Conservation (phyloP, 2,113 vertebrate species). For the Ancistrus triradiatus region DNA sequence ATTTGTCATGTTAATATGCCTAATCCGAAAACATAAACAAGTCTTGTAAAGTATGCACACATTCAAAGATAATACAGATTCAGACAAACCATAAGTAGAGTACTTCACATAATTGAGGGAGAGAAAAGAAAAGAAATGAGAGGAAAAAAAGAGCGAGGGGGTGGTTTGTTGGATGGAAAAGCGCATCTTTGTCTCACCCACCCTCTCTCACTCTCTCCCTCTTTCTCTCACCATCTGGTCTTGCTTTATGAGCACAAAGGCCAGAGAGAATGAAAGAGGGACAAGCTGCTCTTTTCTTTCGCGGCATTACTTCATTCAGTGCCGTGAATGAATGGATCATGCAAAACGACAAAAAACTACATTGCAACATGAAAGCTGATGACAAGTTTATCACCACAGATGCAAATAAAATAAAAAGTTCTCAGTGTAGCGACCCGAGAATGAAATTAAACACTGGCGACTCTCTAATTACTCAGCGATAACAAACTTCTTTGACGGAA, state of each 20-base stretch:
- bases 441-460: not conserved
- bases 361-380: constrained; percentile 30
- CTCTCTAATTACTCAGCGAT: not conserved
- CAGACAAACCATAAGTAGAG: constrained; percentile 24
- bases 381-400: constrained; percentile 28
- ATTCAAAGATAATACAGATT: constrained; percentile 33
- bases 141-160: not conserved
- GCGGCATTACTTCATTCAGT: constrained; percentile 36
- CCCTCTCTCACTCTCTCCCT: constrained; percentile 22
- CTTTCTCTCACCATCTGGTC: constrained; percentile 41
- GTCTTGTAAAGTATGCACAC: constrained; percentile 36
- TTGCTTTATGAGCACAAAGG: constrained; percentile 36
- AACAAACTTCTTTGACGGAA: no score
- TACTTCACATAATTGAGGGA: constrained; percentile 31
- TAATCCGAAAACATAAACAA: constrained; percentile 39
- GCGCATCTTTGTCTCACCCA: constrained; percentile 29
- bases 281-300: constrained; percentile 43
- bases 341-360: constrained; percentile 21
- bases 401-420: constrained; percentile 27
- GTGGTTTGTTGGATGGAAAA: constrained; percentile 28
- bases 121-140: constrained; percentile 26
- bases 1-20: constrained; percentile 37
- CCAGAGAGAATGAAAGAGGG: constrained; percentile 32
- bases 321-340: constrained; percentile 30
- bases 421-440: not conserved